Evolutionary conservation across 1,140 invertebrate species (phyloP).

Genomic region (Brachionus paranguensis): DNA sequence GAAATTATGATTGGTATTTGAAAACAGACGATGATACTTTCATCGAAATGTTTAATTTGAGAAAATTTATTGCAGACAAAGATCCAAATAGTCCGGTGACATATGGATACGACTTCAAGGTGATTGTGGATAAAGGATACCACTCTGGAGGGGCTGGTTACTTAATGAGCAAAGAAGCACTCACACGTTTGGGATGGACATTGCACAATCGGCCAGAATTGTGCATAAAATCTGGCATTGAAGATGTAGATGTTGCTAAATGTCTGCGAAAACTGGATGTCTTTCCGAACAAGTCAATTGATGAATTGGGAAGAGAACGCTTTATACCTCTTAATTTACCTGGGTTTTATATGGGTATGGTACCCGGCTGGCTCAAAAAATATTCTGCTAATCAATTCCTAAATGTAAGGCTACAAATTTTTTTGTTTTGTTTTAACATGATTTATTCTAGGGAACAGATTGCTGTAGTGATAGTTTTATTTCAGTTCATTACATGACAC

Average conservation of each 20-base stretch:
- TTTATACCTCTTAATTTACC: conserved; percentile 63
- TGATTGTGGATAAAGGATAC: conserved; percentile 45
- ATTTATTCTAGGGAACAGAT: conserved; percentile 3
- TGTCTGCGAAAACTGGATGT: conserved; percentile 82
- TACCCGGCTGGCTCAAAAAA: background rate
- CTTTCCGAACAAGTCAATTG: conserved; percentile 74
- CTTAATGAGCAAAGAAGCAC: conserved; percentile 66
- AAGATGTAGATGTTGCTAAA: conserved; percentile 88
- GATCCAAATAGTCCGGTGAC: conserved; percentile 42
- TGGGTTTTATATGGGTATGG: background rate
- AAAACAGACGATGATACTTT: conserved; percentile 91
- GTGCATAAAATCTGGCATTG: conserved; percentile 56
- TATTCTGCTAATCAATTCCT: background rate
- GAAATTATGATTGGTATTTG: conserved; percentile 72
- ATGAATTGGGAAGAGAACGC: conserved; percentile 72
- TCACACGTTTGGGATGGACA: conserved; percentile 24
- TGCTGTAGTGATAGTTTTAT: conserved; percentile 36
- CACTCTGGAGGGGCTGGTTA: conserved; percentile 63
- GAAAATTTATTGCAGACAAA: conserved; percentile 47
- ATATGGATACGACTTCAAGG: conserved; percentile 54
- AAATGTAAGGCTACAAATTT: background rate
- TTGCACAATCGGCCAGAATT: background rate
- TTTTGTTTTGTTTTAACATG: background rate
- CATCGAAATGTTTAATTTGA: conserved; percentile 59
- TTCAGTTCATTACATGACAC: conserved; percentile 23